Evolutionary conservation across 2,888 invertebrate genomes (phyloP).

Genomic region (Heteropelma amictum): DNA sequence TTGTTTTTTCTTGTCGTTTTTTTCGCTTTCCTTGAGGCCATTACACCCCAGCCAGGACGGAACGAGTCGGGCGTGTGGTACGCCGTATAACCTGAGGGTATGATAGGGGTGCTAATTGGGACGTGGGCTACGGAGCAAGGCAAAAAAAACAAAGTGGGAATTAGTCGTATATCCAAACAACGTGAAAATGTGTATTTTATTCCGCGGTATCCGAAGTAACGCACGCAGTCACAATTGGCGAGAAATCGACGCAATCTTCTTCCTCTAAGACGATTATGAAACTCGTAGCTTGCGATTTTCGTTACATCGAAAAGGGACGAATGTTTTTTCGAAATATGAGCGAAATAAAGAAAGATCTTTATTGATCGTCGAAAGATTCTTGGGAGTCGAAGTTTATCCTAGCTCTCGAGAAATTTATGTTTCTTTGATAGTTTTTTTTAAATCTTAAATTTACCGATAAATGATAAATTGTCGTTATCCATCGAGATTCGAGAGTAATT

Average conservation of each 20-base stretch:
- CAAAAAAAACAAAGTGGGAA: neutral
- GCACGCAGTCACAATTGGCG: neutral
- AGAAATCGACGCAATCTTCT: neutral
- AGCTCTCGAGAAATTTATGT: too few species aligned
- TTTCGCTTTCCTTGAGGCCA: constrained; percentile 4
- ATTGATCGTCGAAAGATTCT: too few species aligned
- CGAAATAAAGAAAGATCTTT: too few species aligned
- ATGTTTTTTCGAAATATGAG: too few species aligned
- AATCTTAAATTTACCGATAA: too few species aligned
- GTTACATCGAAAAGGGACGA: neutral
- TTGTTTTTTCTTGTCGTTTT: constrained; percentile 12
- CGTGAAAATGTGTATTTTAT: constrained; percentile 1
- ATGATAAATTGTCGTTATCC: neutral
- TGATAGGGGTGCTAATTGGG: constrained; percentile 44
- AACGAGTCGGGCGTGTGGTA: constrained; percentile 11
- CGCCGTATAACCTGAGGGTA: constrained; percentile 22
- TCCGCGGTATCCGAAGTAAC: neutral
- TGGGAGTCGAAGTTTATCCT: too few species aligned
- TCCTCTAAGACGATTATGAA: neutral
- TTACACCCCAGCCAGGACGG: constrained; percentile 15
- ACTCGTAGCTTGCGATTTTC: neutral
- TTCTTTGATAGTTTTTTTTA: too few species aligned
- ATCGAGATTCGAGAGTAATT: constrained; percentile 8
- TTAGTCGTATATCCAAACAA: neutral
- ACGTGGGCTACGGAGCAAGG: neutral